A percentile compares a stretch with the other conserved stretches of the same genome.
Conservation (phyloP, 2,888 invertebrate genomes). For the Xylocampa areola region DNA sequence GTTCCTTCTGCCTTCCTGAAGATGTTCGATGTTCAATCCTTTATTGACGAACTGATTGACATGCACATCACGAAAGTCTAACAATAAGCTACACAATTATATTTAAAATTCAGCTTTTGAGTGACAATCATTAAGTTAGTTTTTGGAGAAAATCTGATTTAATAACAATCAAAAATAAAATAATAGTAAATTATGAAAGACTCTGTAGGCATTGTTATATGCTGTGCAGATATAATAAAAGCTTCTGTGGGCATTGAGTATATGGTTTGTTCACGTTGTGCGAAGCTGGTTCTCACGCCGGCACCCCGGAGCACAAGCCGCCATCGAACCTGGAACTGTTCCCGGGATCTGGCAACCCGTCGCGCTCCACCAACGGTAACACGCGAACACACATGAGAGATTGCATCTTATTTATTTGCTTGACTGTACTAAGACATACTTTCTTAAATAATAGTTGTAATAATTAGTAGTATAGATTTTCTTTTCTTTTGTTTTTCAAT, state of each 20-base stretch:
- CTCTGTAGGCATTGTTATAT: too few relatives aligned
- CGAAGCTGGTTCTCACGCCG: constrained; percentile 86
- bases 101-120: background rate
- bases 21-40: constrained; percentile 68
- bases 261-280: constrained; percentile 75
- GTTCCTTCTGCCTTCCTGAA: constrained; percentile 70
- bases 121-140: background rate
- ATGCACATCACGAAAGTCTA: constrained; percentile 64
- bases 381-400: constrained; percentile 64
- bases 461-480: too few relatives aligned
- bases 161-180: too few relatives aligned
- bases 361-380: constrained; percentile 95
- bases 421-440: constrained; percentile 23
- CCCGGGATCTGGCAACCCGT: constrained; percentile 90
- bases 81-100: constrained; percentile 23
- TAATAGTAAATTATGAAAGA: too few relatives aligned
- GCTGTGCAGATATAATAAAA: constrained; percentile 1
- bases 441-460: too few relatives aligned
- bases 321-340: constrained; percentile 93
- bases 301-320: constrained; percentile 92
- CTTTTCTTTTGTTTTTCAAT: background rate
- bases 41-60: constrained; percentile 66
- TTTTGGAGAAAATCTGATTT: background rate
- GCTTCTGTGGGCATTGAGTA: constrained; percentile 54
- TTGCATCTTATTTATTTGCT: constrained; percentile 36